Evolutionary conservation across 2,113 vertebrate species (phyloP).

Genomic region (Muntiacus reevesi): DNA sequence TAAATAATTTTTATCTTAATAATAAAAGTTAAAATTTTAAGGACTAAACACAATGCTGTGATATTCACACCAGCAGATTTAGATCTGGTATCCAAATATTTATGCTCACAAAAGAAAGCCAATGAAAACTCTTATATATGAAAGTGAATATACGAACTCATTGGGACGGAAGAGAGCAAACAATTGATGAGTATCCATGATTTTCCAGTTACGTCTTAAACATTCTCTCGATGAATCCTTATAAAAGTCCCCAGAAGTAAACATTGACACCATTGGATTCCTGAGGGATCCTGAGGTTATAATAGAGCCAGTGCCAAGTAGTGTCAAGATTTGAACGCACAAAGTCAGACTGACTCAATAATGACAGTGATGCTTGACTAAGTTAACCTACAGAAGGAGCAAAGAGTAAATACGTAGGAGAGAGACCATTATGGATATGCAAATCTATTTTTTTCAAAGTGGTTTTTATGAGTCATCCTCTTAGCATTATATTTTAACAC

Average conservation of each 20-base stretch:
- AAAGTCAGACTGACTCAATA: neutral
- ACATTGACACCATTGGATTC: neutral
- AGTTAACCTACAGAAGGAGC: neutral
- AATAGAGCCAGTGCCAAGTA: neutral
- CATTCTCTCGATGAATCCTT: neutral
- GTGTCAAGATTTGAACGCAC: neutral
- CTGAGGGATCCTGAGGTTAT: neutral
- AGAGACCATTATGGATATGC: neutral
- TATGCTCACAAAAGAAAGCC: neutral
- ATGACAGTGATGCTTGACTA: neutral
- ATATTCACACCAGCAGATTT: neutral
- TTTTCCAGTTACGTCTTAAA: neutral
- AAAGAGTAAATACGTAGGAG: neutral
- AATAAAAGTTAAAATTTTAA: neutral
- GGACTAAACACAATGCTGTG: neutral
- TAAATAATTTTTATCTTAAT: neutral
- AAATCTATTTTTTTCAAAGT: neutral
- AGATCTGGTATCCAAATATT: neutral
- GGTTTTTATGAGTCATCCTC: neutral
- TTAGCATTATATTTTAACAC: neutral
- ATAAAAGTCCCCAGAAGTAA: neutral
- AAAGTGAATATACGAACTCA: neutral
- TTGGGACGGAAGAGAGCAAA: neutral
- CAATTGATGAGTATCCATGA: neutral
- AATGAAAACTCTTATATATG: neutral